Conservation (phyloP, 1,140 invertebrate species). For the Drosophila pandora region DNA sequence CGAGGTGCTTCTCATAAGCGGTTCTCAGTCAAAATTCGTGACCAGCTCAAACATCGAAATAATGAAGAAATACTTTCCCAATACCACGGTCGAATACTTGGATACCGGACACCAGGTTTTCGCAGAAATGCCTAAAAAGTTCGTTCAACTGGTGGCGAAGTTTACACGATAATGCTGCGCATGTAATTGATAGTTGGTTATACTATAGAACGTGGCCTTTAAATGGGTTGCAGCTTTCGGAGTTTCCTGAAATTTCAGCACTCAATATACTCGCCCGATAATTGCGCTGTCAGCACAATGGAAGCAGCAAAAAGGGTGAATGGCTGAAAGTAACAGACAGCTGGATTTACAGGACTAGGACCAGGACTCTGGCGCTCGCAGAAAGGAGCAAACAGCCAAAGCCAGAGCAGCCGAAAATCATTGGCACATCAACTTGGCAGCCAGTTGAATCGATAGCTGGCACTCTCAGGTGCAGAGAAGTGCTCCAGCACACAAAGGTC, state of each 20-base stretch:
- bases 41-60: conserved; percentile 8
- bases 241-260: conserved; percentile 21
- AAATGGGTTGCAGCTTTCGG: not conserved
- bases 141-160: conserved; percentile 31
- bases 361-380: not conserved
- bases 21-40: conserved; percentile 13
- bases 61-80: conserved; percentile 45
- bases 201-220: not conserved
- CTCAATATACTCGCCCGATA: conserved; percentile 13
- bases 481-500: conserved; percentile 25
- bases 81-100: conserved; percentile 26
- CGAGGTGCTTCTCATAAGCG: conserved; percentile 41
- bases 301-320: conserved; percentile 15
- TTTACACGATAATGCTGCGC: conserved; percentile 22
- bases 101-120: conserved; percentile 20
- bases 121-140: conserved; percentile 26
- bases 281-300: conserved; percentile 36
- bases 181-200: not conserved
- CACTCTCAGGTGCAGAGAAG: conserved; percentile 25
- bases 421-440: conserved; percentile 57
- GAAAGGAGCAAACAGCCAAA: not conserved
- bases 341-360: conserved; percentile 24
- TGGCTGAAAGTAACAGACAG: conserved; percentile 8
- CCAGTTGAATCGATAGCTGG: conserved; percentile 48
- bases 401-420: conserved; percentile 42